Evolutionary conservation across 2,113 vertebrate species (phyloP).

Genomic region (Solenodon paradoxus): DNA sequence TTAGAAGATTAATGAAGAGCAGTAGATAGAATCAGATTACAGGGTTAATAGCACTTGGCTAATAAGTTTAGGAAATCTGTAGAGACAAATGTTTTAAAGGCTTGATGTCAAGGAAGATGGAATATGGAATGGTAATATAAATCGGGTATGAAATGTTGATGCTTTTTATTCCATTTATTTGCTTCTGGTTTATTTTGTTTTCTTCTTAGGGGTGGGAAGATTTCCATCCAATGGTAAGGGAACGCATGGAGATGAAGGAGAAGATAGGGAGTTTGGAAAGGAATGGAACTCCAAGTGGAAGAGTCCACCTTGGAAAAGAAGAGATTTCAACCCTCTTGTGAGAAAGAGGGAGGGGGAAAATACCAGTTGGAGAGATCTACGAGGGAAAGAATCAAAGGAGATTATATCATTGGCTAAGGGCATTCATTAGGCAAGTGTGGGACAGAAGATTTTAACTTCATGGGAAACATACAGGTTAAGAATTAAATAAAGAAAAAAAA

Average conservation of each 20-base stretch:
- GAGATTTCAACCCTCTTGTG: not conserved
- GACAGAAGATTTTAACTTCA: not conserved
- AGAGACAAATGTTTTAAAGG: not conserved
- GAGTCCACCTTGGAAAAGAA: not conserved
- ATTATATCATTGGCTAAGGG: not conserved
- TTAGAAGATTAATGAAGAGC: not conserved
- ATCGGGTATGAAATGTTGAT: not conserved
- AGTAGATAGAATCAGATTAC: not conserved
- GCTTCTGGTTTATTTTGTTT: not conserved
- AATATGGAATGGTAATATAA: not conserved
- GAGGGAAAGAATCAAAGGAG: not conserved
- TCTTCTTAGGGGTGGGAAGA: not conserved
- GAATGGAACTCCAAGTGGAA: not conserved
- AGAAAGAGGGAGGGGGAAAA: not conserved
- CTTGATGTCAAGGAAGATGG: not conserved
- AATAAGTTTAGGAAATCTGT: not conserved
- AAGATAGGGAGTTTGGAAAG: not conserved
- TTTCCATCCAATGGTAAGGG: not conserved
- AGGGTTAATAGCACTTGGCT: not conserved
- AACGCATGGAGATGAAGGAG: not conserved
- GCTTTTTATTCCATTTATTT: not conserved
- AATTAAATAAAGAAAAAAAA: not conserved
- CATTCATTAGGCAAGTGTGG: not conserved
- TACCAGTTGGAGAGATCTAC: not conserved
- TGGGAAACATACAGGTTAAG: not conserved